Evolutionary conservation across 2,113 vertebrate genomes (phyloP).

Genomic region (Tragelaphus scriptus): DNA sequence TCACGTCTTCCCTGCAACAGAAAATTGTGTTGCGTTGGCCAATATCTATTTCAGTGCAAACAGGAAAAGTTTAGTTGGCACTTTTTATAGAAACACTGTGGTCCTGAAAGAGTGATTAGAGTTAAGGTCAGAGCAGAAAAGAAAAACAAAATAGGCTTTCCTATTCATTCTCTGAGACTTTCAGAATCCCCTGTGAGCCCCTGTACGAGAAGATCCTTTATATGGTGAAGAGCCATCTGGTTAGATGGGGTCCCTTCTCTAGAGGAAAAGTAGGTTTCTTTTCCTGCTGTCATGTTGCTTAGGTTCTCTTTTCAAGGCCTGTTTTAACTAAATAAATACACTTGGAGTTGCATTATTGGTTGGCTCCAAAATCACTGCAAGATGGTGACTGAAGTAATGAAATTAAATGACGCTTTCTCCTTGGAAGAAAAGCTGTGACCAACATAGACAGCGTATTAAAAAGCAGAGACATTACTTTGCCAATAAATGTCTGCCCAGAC

Average conservation of each 20-base stretch:
- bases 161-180: background rate
- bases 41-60: background rate
- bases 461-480: background rate
- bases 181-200: background rate
- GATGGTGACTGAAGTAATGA: background rate
- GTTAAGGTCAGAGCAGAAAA: background rate
- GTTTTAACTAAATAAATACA: background rate
- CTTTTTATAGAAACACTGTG: background rate
- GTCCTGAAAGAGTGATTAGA: background rate
- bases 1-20: background rate
- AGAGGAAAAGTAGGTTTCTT: background rate
- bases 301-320: background rate
- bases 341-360: background rate
- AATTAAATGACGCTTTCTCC: background rate
- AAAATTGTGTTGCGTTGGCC: background rate
- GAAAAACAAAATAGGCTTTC: background rate
- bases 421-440: background rate
- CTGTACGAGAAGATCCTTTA: background rate
- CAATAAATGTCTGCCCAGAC: background rate
- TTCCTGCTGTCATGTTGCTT: background rate
- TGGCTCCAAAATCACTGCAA: background rate
- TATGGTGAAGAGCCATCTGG: background rate
- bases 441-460: background rate
- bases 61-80: background rate
- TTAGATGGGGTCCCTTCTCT: background rate